Conservation (phyloP, 2,888 invertebrate genomes). For the Rotaria magnacalcarata region DNA sequence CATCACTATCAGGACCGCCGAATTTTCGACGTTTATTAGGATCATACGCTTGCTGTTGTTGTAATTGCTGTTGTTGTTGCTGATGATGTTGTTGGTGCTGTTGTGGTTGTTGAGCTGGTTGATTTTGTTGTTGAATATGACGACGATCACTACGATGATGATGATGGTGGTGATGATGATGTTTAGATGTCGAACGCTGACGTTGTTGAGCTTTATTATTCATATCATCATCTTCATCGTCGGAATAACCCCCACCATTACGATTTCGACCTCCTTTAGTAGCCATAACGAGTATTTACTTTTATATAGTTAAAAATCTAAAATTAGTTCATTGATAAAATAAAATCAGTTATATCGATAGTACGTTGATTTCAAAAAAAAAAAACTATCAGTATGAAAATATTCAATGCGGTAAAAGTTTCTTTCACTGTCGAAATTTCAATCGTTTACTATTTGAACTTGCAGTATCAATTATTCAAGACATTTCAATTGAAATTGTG, state of each 20-base stretch:
- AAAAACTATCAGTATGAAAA: too few species aligned
- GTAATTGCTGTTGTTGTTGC: background rate
- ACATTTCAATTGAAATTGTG: too few species aligned
- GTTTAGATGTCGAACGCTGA: background rate
- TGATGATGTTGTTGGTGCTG: background rate
- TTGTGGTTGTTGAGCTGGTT: background rate
- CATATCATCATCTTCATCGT: background rate
- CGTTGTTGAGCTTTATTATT: slow-evolving; percentile 26
- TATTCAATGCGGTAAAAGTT: too few species aligned
- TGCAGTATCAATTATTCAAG: too few species aligned
- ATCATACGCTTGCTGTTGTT: background rate
- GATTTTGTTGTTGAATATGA: background rate
- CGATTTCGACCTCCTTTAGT: slow-evolving; percentile 21
- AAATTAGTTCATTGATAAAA: background rate
- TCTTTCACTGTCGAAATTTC: too few species aligned
- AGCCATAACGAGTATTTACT: background rate
- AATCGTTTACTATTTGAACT: too few species aligned
- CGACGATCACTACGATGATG: slow-evolving; percentile 28
- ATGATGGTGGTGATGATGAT: slow-evolving; percentile 9
- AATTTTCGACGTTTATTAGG: slow-evolving; percentile 32
- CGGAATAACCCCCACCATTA: background rate
- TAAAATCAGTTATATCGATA: too few species aligned
- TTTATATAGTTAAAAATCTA: background rate
- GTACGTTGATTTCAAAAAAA: too few species aligned
- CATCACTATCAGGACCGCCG: background rate